Evolutionary conservation across 2,888 invertebrate species (phyloP), one percentile per base, ranked within the genome.

Genomic region (Spicauda simplicius): DNA sequence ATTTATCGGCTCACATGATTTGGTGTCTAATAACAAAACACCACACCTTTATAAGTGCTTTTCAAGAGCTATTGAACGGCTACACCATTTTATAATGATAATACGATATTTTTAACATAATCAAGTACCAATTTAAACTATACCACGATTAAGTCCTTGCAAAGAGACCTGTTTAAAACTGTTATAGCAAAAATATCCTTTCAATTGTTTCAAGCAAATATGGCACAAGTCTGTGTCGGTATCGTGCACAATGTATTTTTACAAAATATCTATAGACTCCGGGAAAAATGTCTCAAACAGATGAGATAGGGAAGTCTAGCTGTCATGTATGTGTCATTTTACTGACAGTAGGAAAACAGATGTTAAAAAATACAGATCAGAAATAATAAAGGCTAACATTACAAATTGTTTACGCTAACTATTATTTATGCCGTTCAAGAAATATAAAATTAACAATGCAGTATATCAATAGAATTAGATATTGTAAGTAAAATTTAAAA

Each of bases 1-100:
- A 76, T 77, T 87, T 76, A 74, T 37, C 8, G 33, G 52, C 52
- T 71, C 33, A 67, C 64, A 62, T 53, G 58, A 71, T 57, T 65
- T 58, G 50, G 62, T 68, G 64, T 66, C 69, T 69, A 56, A 68
- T 30, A 60, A 61, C n/a, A 53, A 30, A 50, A 69, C 70, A 73
- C 68, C 73, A 69, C 65, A 69, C 71, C 68, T 72, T 65, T 55
- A 60, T 55, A 18, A 19, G 11, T 54, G 25, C 6, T 37, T 62
- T 62, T 52, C 30, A 20, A 41, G 33, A 60, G 30, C 52, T 33
- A 50, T 48, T 48, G 7, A 48, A 48, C 48, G 2, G 14, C 16
- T 25, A 48, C 48, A 16, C 16, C 4, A 52, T 48, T 52, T 11
- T 25, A 33, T 37, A 16, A 19, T 33, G 19, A 52, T 33, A n/a